These are phyloP conservation scores for Rhinopomastus cyanomelas DNA, from an alignment of 2,113 vertebrate species.

Conservation along the genomic window DNA sequence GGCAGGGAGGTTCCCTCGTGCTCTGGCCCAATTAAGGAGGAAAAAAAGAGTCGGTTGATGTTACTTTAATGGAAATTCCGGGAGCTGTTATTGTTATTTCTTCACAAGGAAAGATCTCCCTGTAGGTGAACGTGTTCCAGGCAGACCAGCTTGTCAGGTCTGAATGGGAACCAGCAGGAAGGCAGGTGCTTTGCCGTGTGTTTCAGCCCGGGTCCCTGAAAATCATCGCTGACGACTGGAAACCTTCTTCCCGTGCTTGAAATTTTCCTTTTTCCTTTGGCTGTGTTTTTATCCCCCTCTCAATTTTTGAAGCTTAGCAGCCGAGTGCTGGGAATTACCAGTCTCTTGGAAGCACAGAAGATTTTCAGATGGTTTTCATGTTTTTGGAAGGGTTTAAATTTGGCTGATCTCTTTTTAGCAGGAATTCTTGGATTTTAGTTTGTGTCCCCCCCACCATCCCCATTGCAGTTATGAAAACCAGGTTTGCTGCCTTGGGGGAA, in stretches of 20 bases:
- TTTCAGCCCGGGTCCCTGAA: constrained; percentile 20
- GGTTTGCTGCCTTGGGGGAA: constrained; percentile 50
- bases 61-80: constrained; percentile 26
- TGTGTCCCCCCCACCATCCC: not conserved
- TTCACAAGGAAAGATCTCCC: not conserved
- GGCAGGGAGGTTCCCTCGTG: not conserved
- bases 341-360: constrained; percentile 19
- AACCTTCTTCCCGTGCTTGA: constrained; percentile 28
- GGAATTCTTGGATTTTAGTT: constrained; percentile 36
- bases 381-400: constrained; percentile 35
- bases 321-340: constrained; percentile 28
- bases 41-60: constrained; percentile 14
- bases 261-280: not conserved
- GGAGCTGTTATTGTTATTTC: not conserved
- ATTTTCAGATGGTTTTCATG: constrained; percentile 49
- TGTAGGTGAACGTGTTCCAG: not conserved
- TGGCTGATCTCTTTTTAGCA: constrained; percentile 30
- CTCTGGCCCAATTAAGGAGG: not conserved
- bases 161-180: not conserved
- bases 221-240: constrained; percentile 34
- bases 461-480: constrained; percentile 65
- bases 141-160: not conserved
- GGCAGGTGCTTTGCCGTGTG: constrained; percentile 11
- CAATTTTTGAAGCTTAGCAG: not conserved
- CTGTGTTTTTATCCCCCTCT: not conserved